Percentiles rank a stretch among this genome's conserved stretches.
These are phyloP conservation scores for Indri indri DNA, from an alignment of 2,113 vertebrate species.

Conservation along the genomic window DNA sequence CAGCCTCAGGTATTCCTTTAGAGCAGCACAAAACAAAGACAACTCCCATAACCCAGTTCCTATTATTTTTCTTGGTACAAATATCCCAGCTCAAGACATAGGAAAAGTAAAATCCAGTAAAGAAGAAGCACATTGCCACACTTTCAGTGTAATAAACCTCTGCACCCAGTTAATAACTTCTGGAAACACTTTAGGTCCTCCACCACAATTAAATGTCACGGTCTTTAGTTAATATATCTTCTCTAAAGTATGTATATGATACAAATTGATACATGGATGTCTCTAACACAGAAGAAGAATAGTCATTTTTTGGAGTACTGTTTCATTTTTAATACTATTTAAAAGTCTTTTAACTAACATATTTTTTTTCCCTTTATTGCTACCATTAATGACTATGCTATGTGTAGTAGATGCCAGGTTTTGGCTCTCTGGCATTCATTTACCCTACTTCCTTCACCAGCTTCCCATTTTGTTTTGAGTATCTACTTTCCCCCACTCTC, in stretches of 20 bases:
- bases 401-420: background rate
- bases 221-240: background rate
- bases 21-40: background rate
- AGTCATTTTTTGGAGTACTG: background rate
- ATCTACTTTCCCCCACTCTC: background rate
- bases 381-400: background rate
- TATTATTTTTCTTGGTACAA: background rate
- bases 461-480: background rate
- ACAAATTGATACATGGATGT: background rate
- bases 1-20: background rate
- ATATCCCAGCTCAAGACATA: background rate
- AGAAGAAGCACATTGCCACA: background rate
- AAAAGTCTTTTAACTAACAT: background rate
- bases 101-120: background rate
- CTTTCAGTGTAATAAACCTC: background rate
- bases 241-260: background rate
- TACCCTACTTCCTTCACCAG: background rate
- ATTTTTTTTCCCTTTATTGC: background rate
- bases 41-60: background rate
- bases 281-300: background rate
- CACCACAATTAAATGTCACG: background rate
- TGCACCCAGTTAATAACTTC: background rate
- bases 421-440: background rate
- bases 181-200: background rate
- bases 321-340: slow-evolving; percentile 7